Evolutionary conservation across 23 tunicate species (phyloP).

Genomic region (Trididemnum nubilum): DNA sequence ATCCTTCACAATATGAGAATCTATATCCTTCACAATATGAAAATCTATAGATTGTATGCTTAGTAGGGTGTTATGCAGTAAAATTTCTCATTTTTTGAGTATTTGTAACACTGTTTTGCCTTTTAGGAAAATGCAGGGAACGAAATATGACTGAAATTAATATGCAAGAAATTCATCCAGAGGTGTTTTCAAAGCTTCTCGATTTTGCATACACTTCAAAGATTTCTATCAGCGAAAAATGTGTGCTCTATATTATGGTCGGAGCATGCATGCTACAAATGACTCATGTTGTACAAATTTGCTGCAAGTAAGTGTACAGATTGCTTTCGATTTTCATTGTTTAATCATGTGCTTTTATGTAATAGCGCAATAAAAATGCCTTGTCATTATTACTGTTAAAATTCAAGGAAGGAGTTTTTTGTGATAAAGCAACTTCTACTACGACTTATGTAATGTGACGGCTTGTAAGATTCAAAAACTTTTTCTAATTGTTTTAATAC

Average conservation of each 20-base stretch:
- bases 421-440: not conserved
- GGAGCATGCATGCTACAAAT: constrained; percentile 95
- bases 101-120: no score
- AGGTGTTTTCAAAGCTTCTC: constrained; percentile 79
- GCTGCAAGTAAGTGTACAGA: constrained; percentile 61
- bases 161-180: constrained; percentile 94
- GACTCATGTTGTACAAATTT: constrained; percentile 87
- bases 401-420: not conserved
- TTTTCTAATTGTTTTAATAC: not conserved
- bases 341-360: no score
- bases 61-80: no score
- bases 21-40: no score
- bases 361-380: not conserved
- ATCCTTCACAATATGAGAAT: no score
- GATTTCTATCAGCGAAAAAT: constrained; percentile 83
- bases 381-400: not conserved
- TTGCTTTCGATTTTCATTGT: not conserved
- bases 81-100: no score
- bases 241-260: constrained; percentile 85
- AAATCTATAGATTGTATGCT: no score
- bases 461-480: no score
- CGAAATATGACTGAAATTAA: constrained; percentile 73
- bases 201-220: constrained; percentile 93
- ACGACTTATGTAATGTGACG: no score
- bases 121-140: constrained; percentile 90